phyloP scores from a whole-genome alignment of 2,888 invertebrate species.

The Cantharis rustica region DNA sequence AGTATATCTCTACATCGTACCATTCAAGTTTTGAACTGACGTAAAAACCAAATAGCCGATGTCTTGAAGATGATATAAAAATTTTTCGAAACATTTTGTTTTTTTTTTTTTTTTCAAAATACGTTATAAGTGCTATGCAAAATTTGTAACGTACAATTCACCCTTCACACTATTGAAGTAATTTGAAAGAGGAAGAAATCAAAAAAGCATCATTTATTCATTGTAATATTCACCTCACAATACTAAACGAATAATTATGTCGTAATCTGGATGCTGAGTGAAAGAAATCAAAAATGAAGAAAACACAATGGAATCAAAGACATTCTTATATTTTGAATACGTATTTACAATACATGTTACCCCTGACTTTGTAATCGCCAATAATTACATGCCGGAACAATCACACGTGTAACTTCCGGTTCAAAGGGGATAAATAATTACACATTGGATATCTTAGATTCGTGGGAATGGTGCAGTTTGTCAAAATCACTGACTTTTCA shows the following conservation, averaged over 20 bases:
- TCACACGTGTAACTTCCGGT: constrained; percentile 52
- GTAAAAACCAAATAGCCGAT: too few relatives aligned
- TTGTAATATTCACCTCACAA: constrained; percentile 15
- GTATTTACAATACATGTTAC: constrained; percentile 31
- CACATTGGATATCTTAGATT: constrained; percentile 47
- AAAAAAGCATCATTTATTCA: constrained; percentile 21
- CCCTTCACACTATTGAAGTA: constrained; percentile 23
- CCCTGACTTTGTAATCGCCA: constrained; percentile 30
- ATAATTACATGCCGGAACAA: constrained; percentile 32
- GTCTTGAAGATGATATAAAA: neutral
- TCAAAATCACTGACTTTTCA: constrained; percentile 26
- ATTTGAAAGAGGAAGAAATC: constrained; percentile 13
- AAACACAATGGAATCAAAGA: constrained; percentile 27
- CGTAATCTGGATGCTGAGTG: constrained; percentile 12
- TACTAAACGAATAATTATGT: constrained; percentile 29
- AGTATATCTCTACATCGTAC: too few relatives aligned
- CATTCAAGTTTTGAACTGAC: too few relatives aligned
- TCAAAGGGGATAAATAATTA: constrained; percentile 47
- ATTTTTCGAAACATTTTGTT: neutral
- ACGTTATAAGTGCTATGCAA: constrained; percentile 11
- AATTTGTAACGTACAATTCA: constrained; percentile 20
- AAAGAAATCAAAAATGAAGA: constrained; percentile 27
- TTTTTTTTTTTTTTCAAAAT: neutral
- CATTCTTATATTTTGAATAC: constrained; percentile 21
- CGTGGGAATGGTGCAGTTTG: constrained; percentile 43